Percentiles rank a stretch among this genome's conserved stretches.
Conservation (phyloP, 2,113 vertebrate species). For the Daboia siamensis region DNA sequence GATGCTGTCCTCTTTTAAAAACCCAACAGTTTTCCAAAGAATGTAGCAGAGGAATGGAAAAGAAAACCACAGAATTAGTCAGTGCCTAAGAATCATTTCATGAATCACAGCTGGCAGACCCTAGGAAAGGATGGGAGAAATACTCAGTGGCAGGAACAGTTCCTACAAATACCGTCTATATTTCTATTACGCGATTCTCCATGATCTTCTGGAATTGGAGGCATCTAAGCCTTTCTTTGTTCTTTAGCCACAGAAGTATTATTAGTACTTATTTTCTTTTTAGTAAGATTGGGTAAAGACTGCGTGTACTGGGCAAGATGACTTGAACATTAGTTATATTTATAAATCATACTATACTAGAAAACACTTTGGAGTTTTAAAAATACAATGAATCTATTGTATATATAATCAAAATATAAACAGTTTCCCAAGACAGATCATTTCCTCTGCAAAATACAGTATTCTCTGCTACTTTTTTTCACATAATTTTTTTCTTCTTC, state of each 20-base stretch:
- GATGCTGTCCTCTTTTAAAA: slow-evolving; percentile 50
- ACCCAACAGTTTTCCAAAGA: slow-evolving; percentile 56
- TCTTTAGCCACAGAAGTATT: slow-evolving; percentile 18
- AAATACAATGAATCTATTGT: not conserved
- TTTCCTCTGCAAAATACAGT: not conserved
- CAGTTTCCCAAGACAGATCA: not conserved
- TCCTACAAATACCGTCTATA: slow-evolving; percentile 70
- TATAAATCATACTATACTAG: not conserved
- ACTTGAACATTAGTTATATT: not conserved
- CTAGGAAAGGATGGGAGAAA: slow-evolving; percentile 67
- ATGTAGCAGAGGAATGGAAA: slow-evolving; percentile 61
- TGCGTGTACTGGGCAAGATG: not conserved
- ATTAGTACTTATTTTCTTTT: not conserved
- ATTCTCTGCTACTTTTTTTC: not conserved
- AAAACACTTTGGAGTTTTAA: not conserved
- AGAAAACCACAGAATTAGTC: slow-evolving; percentile 76
- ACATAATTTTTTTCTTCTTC: not conserved
- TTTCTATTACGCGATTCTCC: slow-evolving; percentile 44
- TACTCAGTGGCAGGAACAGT: slow-evolving; percentile 63
- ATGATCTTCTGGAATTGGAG: not conserved
- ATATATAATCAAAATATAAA: not conserved
- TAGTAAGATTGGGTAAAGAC: not conserved
- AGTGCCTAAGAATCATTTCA: slow-evolving; percentile 77
- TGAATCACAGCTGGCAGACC: slow-evolving; percentile 76
- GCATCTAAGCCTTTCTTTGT: not conserved